Conservation (phyloP, 2,113 vertebrate genomes). For the Genyomyrus donnyi region DNA sequence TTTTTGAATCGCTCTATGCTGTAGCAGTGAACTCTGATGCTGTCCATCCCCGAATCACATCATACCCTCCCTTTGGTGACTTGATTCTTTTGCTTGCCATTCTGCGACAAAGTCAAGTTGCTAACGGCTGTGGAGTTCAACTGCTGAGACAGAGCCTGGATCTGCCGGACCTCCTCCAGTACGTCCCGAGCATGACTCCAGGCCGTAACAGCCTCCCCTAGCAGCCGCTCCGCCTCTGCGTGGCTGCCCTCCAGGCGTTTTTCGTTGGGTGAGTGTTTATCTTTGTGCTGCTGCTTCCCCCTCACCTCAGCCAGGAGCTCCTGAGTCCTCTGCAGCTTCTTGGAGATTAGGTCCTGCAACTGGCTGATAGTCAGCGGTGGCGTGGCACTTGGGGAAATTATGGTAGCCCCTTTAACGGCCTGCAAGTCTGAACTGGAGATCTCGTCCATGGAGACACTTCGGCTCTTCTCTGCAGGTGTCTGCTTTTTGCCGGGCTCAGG, state of each 20-base stretch:
- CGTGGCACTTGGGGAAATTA: conserved; percentile 23
- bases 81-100: conserved; percentile 49
- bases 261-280: conserved; percentile 46
- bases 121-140: conserved; percentile 58
- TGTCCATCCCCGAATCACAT: conserved; percentile 54
- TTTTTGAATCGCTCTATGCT: background rate
- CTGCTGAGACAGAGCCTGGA: conserved; percentile 72
- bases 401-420: conserved; percentile 19
- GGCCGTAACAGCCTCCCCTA: conserved; percentile 70
- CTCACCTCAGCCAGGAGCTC: conserved; percentile 72
- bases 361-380: conserved; percentile 50
- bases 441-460: conserved; percentile 83
- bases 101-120: conserved; percentile 22
- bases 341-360: conserved; percentile 77
- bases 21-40: background rate
- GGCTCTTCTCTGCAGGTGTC: conserved; percentile 61
- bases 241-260: conserved; percentile 54
- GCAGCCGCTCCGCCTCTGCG: conserved; percentile 70
- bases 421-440: conserved; percentile 65
- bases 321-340: conserved; percentile 86
- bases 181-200: conserved; percentile 82
- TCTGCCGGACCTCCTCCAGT: conserved; percentile 78
- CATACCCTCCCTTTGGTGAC: conserved; percentile 68
- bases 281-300: conserved; percentile 52
- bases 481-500: conserved; percentile 65